These are phyloP conservation scores for Phyllotreta cruciferae DNA, from an alignment of 2,888 invertebrate species.

Conservation along the genomic window DNA sequence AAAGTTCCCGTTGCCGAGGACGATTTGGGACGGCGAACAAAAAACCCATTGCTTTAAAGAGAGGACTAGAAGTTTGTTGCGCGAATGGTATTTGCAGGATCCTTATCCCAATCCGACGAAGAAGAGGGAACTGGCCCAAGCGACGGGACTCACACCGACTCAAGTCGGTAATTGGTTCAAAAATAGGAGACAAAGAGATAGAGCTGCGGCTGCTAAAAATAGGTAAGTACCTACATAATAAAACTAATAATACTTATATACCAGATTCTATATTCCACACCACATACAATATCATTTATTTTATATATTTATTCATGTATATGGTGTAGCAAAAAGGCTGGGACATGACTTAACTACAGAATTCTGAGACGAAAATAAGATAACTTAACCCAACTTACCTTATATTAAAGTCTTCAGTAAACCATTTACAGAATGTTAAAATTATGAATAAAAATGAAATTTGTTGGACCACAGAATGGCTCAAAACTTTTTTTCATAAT, in stretches of 20 bases:
- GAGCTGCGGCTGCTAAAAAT: conserved; percentile 95
- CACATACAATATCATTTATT: too few species aligned
- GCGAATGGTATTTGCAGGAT: conserved; percentile 98
- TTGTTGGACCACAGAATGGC: too few species aligned
- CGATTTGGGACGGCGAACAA: conserved; percentile 96
- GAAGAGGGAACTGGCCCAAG: conserved; percentile 88
- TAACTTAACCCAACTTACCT: too few species aligned
- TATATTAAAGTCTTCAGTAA: too few species aligned
- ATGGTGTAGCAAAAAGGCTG: too few species aligned
- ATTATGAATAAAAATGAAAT: too few species aligned
- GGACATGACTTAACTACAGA: too few species aligned
- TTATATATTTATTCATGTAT: too few species aligned
- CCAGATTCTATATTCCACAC: neutral
- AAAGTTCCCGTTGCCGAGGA: conserved; percentile 90
- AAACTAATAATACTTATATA: too few species aligned
- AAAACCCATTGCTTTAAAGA: conserved; percentile 98
- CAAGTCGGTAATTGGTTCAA: conserved; percentile 96
- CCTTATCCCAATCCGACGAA: conserved; percentile 96
- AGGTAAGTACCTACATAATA: conserved; percentile 71
- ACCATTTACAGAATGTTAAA: too few species aligned
- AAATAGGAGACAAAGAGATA: conserved; percentile 84
- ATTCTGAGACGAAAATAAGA: too few species aligned
- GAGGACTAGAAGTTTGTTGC: conserved; percentile 88
- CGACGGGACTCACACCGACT: conserved; percentile 90
- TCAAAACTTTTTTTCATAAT: too few species aligned